Percentiles rank a stretch among this genome's conserved stretches.
Conservation (phyloP, 2,113 vertebrate species). For the Hystrix cristata region DNA sequence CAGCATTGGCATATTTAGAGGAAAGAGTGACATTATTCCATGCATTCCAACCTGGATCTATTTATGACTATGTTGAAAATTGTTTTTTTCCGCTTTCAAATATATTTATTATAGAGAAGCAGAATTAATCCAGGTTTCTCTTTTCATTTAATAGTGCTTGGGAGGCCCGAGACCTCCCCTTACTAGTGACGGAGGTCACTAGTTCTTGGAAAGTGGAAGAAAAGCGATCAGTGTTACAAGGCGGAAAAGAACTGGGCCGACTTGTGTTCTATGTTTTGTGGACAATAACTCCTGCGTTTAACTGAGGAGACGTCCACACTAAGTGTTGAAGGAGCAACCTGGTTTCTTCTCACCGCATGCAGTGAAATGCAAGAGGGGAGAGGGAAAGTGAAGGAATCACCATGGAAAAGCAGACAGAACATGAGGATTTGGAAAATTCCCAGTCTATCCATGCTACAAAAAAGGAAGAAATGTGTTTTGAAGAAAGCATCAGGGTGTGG, state of each 20-base stretch:
- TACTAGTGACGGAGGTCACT: slow-evolving; percentile 60
- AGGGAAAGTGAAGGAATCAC: neutral
- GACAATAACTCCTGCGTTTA: neutral
- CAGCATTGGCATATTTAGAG: neutral
- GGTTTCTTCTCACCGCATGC: neutral
- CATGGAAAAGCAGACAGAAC: neutral
- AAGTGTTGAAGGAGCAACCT: neutral
- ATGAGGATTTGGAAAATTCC: neutral
- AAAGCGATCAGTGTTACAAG: neutral
- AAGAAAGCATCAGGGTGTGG: neutral
- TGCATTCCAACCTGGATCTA: neutral
- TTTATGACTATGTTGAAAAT: slow-evolving; percentile 27
- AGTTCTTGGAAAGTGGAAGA: neutral
- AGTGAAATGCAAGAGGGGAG: neutral
- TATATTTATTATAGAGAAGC: neutral
- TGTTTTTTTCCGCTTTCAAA: slow-evolving; percentile 48
- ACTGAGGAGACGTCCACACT: neutral
- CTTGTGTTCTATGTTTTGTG: neutral
- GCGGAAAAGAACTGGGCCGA: no score
- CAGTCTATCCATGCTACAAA: neutral
- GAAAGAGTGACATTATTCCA: neutral
- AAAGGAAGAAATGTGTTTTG: neutral
- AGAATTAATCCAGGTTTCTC: slow-evolving; percentile 55
- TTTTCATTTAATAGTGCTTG: slow-evolving; percentile 66
- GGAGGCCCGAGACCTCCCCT: slow-evolving; percentile 61